phyloP scores from a whole-genome alignment of 2,888 invertebrate genomes.

The Heteromyza rotundicornis region DNA sequence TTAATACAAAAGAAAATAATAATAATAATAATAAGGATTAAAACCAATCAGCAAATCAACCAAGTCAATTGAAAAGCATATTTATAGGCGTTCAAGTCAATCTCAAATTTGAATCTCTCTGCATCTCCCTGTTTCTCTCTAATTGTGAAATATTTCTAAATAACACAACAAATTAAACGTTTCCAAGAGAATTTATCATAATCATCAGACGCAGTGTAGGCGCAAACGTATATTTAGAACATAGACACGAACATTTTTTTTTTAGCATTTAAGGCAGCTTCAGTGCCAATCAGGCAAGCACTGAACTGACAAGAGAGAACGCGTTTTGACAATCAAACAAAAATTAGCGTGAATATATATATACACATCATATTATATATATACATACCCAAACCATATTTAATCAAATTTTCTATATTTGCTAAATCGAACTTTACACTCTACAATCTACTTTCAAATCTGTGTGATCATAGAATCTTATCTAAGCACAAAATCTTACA shows the following conservation, averaged over 20 bases:
- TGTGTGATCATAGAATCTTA: not conserved
- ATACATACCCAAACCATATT: constrained; percentile 13
- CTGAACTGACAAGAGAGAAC: constrained; percentile 54
- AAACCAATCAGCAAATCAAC: constrained; percentile 9
- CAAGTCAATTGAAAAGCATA: constrained; percentile 30
- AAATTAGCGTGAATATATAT: constrained; percentile 53
- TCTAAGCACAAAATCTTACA: constrained; percentile 16
- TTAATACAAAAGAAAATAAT: constrained; percentile 10
- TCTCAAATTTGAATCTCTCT: too few relatives aligned
- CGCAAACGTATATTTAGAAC: not conserved
- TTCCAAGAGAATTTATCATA: not conserved
- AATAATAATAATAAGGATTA: too few relatives aligned
- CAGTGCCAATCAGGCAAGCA: constrained; percentile 13
- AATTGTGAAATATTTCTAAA: constrained; percentile 5
- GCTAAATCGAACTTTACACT: constrained; percentile 16
- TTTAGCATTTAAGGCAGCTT: constrained; percentile 11
- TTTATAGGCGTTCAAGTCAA: constrained; percentile 21
- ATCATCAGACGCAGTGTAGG: not conserved
- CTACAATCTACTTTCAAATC: constrained; percentile 11
- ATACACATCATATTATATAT: constrained; percentile 19
- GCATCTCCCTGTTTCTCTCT: too few relatives aligned
- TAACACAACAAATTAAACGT: constrained; percentile 8
- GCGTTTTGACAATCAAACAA: constrained; percentile 64
- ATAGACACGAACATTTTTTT: not conserved
- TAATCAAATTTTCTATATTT: constrained; percentile 6